Percentiles rank a stretch among this genome's conserved stretches.
phyloP scores from a whole-genome alignment of 2,888 invertebrate species.

The Cordilura impudica region DNA sequence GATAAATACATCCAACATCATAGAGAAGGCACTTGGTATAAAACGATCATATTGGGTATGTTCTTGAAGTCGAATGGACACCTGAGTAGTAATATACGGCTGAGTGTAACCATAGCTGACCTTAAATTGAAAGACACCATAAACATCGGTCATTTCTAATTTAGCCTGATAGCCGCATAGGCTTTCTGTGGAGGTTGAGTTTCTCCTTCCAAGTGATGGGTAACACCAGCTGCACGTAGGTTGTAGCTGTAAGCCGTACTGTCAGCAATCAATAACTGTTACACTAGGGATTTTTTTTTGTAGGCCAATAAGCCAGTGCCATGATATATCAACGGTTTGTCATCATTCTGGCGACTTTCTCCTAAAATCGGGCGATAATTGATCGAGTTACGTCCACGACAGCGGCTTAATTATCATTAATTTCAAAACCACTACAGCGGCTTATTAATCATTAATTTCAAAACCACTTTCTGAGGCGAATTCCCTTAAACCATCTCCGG shows the following conservation, averaged over 20 bases:
- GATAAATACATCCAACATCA: slow-evolving; percentile 97
- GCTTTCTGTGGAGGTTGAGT: slow-evolving; percentile 85
- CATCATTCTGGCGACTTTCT: slow-evolving; percentile 77
- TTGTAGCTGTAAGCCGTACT: slow-evolving; percentile 97
- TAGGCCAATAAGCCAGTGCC: slow-evolving; percentile 96
- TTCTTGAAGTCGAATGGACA: slow-evolving; percentile 96
- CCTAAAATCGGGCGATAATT: slow-evolving; percentile 94
- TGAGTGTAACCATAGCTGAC: slow-evolving; percentile 98
- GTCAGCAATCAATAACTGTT: slow-evolving; percentile 93
- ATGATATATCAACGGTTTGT: slow-evolving; percentile 88
- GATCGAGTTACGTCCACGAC: slow-evolving; percentile 93
- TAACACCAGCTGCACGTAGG: slow-evolving; percentile 91
- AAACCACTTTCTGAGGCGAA: slow-evolving; percentile 98
- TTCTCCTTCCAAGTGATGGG: slow-evolving; percentile 91
- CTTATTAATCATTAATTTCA: slow-evolving; percentile 97
- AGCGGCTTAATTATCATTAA: slow-evolving; percentile 95
- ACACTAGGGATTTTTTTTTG: slow-evolving; percentile 93
- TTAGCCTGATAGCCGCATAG: slow-evolving; percentile 94
- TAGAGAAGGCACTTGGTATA: slow-evolving; percentile 98
- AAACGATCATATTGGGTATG: slow-evolving; percentile 99
- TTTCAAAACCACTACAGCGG: slow-evolving; percentile 97
- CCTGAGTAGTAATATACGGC: slow-evolving; percentile 96
- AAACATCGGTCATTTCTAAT: slow-evolving; percentile 98
- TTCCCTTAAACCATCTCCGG: slow-evolving; percentile 96
- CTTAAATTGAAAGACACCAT: slow-evolving; percentile 99